These are phyloP conservation scores for Silurus aristotelis DNA, from an alignment of 2,797 vertebrate genomes.

Conservation along the genomic window DNA sequence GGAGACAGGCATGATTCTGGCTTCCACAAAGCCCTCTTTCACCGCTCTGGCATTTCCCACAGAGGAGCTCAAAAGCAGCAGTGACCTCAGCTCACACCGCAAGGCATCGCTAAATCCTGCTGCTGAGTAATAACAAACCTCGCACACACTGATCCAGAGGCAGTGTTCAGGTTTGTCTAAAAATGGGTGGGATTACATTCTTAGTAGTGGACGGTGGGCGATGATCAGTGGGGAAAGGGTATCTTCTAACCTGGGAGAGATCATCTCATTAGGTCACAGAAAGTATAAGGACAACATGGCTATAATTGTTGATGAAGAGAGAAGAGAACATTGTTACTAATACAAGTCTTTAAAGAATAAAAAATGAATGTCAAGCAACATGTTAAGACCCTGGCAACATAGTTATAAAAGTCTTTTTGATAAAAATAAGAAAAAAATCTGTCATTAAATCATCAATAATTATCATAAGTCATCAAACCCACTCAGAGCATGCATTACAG, in stretches of 20 bases:
- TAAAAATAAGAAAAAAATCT: too few relatives aligned
- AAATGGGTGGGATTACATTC: neutral
- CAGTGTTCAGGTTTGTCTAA: slow-evolving; percentile 7
- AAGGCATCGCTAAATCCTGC: slow-evolving; percentile 17
- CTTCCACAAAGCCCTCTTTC: slow-evolving; percentile 41
- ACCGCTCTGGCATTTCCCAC: slow-evolving; percentile 35
- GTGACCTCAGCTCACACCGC: slow-evolving; percentile 38
- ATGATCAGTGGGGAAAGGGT: slow-evolving; percentile 14
- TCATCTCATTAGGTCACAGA: slow-evolving; percentile 16
- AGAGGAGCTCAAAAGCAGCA: slow-evolving; percentile 23
- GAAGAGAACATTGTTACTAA: neutral
- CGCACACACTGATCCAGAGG: slow-evolving; percentile 23
- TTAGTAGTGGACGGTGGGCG: neutral
- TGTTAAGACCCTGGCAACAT: neutral
- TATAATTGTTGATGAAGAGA: neutral
- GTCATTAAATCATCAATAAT: neutral
- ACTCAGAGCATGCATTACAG: neutral
- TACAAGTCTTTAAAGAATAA: neutral
- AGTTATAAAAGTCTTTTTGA: too few relatives aligned
- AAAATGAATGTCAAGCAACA: too few relatives aligned
- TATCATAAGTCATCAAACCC: too few relatives aligned
- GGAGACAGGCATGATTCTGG: slow-evolving; percentile 8
- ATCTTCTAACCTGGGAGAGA: neutral
- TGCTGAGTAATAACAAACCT: neutral
- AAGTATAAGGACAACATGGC: slow-evolving; percentile 1